A percentile compares a stretch with the other conserved stretches of the same genome.
Evolutionary conservation across 2,888 invertebrate species (phyloP).

Genomic region (Plusia festucae): DNA sequence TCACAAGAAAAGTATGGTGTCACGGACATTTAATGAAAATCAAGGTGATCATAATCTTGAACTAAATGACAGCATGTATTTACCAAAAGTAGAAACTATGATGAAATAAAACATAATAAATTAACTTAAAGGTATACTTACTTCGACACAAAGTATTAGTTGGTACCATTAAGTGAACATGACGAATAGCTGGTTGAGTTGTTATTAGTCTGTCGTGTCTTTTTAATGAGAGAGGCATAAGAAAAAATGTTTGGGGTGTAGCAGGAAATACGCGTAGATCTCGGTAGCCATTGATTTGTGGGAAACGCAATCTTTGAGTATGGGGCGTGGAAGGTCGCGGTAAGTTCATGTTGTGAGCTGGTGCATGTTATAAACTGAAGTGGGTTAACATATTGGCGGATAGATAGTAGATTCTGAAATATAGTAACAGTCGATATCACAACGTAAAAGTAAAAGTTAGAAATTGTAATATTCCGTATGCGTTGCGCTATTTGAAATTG

Average conservation of each 20-base stretch:
- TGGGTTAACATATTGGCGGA: too few relatives aligned
- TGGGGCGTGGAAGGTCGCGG: conserved; percentile 60
- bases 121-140: conserved; percentile 32
- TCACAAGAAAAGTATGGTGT: not conserved
- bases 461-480: too few relatives aligned
- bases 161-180: conserved; percentile 25
- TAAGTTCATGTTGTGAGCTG: conserved; percentile 24
- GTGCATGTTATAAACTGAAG: conserved; percentile 22
- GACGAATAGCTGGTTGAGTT: conserved; percentile 34
- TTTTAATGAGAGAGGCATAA: conserved; percentile 22
- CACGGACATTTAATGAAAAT: conserved; percentile 15
- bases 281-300: conserved; percentile 49
- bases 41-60: conserved; percentile 34
- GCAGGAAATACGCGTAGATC: conserved; percentile 59
- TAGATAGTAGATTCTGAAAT: too few relatives aligned
- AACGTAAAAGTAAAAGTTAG: too few relatives aligned
- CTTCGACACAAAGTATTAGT: conserved; percentile 38
- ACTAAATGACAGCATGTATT: conserved; percentile 32
- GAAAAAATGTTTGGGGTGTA: conserved; percentile 34
- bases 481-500: too few relatives aligned
- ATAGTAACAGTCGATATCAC: not conserved
- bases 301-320: conserved; percentile 52
- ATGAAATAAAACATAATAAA: conserved; percentile 47
- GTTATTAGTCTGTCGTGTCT: conserved; percentile 19
- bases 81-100: conserved; percentile 32